A percentile compares a stretch with the other conserved stretches of the same genome.
These are phyloP conservation scores for Saccostrea echinata DNA, from an alignment of 1,140 invertebrate genomes.

Conservation along the genomic window DNA sequence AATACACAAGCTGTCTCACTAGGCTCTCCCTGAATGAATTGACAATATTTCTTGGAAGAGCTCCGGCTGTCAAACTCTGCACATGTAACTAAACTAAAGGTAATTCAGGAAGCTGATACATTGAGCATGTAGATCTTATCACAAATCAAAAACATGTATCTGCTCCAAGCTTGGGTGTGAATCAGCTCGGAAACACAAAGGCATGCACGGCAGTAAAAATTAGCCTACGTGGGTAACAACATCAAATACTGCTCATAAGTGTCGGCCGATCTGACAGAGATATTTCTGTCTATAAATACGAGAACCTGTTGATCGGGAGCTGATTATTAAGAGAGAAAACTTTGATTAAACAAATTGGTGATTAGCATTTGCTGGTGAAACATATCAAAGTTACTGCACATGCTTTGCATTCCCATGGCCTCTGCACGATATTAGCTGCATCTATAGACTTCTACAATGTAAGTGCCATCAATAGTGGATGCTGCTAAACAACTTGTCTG, in stretches of 20 bases:
- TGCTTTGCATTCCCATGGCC: background rate
- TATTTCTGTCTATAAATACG: background rate
- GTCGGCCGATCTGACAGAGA: background rate
- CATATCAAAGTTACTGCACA: background rate
- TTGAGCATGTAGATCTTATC: background rate
- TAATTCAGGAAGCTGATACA: background rate
- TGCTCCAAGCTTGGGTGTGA: background rate
- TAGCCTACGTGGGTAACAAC: background rate
- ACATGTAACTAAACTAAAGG: background rate
- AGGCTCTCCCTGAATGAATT: background rate
- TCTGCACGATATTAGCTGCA: no score
- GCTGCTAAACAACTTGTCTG: no score
- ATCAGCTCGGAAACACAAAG: background rate
- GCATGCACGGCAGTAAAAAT: constrained; percentile 16
- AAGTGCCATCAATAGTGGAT: no score
- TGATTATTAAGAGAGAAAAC: constrained; percentile 12
- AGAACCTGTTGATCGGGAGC: background rate
- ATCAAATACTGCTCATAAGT: background rate
- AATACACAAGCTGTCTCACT: background rate
- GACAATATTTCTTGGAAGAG: background rate
- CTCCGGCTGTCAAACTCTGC: background rate
- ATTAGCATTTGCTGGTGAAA: constrained; percentile 22
- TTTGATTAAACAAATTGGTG: constrained; percentile 21
- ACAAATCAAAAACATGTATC: background rate
- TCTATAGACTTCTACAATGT: no score